Conservation (phyloP, 2,888 invertebrate species). For the Drosophila mimetica region DNA sequence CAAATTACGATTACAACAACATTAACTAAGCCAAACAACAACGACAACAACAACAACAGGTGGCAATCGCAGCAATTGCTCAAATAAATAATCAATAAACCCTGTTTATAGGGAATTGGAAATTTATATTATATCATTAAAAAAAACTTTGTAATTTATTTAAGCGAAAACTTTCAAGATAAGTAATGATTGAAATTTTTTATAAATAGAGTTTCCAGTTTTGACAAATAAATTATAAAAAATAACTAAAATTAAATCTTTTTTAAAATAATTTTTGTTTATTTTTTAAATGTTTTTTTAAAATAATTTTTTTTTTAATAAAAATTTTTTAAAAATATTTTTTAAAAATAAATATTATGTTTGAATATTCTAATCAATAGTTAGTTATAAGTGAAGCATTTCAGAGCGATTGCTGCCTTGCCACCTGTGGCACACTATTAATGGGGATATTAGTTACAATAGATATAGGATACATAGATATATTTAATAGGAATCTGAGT, state of each 20-base stretch:
- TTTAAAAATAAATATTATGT: no score
- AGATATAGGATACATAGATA: constrained; percentile 56
- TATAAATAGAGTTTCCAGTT: no score
- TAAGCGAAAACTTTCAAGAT: no score
- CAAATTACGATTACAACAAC: constrained; percentile 46
- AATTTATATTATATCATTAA: no score
- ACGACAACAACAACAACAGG: constrained; percentile 31
- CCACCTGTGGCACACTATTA: constrained; percentile 26
- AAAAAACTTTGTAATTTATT: no score
- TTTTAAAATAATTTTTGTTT: no score
- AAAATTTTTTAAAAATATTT: no score
- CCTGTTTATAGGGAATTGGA: neutral
- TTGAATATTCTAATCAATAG: no score
- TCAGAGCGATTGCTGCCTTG: constrained; percentile 5
- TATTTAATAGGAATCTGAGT: constrained; percentile 50
- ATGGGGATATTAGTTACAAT: constrained; percentile 35
- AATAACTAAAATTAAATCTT: no score
- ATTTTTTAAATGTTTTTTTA: neutral
- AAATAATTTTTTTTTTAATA: neutral
- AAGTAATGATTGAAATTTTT: no score
- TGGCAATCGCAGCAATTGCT: constrained; percentile 33
- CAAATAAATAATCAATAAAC: neutral
- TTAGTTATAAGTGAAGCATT: no score
- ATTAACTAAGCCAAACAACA: constrained; percentile 38
- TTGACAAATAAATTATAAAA: no score